These are phyloP conservation scores for Acropora yongei DNA, from an alignment of 64 coral and sea anemone species.

Conservation along the genomic window DNA sequence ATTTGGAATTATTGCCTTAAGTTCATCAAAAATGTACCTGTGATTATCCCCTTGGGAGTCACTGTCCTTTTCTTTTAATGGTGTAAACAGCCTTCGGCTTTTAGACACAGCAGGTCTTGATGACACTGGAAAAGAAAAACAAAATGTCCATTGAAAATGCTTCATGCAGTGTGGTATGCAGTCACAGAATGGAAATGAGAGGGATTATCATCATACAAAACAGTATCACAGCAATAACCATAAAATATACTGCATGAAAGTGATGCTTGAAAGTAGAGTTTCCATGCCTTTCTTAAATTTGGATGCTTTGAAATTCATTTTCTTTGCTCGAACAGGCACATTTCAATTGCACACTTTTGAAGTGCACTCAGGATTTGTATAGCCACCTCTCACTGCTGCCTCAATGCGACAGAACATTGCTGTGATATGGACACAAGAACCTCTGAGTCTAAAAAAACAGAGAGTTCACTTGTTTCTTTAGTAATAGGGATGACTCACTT, in stretches of 20 bases:
- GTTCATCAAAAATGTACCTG: slow-evolving; percentile 16
- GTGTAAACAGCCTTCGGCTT: background rate
- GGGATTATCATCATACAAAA: no score
- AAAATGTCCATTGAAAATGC: background rate
- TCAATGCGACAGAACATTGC: slow-evolving; percentile 62
- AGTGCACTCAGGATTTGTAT: slow-evolving; percentile 51
- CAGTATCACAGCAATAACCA: no score
- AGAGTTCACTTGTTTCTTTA: background rate
- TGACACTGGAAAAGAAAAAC: background rate
- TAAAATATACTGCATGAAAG: background rate
- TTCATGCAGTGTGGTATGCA: no score
- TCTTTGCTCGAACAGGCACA: slow-evolving; percentile 49
- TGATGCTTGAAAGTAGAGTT: background rate
- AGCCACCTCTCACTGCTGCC: slow-evolving; percentile 38
- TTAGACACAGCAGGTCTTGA: background rate
- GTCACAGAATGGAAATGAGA: no score
- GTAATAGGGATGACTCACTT: background rate
- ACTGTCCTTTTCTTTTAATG: slow-evolving; percentile 10
- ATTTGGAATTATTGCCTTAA: slow-evolving; percentile 7
- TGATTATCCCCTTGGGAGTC: background rate
- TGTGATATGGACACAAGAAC: slow-evolving; percentile 72
- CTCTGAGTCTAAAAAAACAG: slow-evolving; percentile 37
- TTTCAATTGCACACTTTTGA: slow-evolving; percentile 59
- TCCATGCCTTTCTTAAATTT: slow-evolving; percentile 67
- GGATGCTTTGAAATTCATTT: slow-evolving; percentile 59